Percentiles rank a stretch among this genome's conserved stretches.
phyloP scores from a whole-genome alignment of 2,113 vertebrate genomes.

The Entelurus aequoreus region DNA sequence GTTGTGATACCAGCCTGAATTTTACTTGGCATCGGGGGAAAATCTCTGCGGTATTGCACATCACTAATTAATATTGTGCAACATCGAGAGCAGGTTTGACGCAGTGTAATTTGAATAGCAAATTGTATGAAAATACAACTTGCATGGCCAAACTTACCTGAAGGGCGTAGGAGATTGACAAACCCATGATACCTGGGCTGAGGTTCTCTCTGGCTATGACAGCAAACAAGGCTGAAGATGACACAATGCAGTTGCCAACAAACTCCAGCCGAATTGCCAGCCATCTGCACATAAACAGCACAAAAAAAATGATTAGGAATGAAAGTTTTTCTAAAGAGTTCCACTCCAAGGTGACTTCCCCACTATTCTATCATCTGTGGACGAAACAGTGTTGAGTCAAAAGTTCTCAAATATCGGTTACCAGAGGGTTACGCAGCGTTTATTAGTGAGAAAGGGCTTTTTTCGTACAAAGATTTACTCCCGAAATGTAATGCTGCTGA shows the following conservation, averaged over 20 bases:
- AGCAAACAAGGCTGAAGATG: constrained; percentile 84
- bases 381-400: not conserved
- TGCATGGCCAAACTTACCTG: constrained; percentile 76
- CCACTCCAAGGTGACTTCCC: not conserved
- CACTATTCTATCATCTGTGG: not conserved
- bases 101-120: too few species aligned
- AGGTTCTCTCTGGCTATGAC: constrained; percentile 82
- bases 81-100: too few species aligned
- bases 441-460: too few species aligned
- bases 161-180: constrained; percentile 89
- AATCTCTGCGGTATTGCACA: too few species aligned
- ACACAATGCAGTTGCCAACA: constrained; percentile 90
- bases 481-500: too few species aligned
- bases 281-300: constrained; percentile 74
- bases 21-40: too few species aligned
- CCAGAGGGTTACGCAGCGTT: too few species aligned
- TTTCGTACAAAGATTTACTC: too few species aligned
- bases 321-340: not conserved
- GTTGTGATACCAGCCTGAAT: too few species aligned
- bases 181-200: constrained; percentile 85
- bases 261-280: constrained; percentile 87
- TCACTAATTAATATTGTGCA: not conserved
- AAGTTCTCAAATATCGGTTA: not conserved
- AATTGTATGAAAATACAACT: too few species aligned
- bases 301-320: not conserved